These are phyloP conservation scores for Montipora foliosa DNA, from an alignment of 64 coral and sea anemone genomes.

Conservation along the genomic window DNA sequence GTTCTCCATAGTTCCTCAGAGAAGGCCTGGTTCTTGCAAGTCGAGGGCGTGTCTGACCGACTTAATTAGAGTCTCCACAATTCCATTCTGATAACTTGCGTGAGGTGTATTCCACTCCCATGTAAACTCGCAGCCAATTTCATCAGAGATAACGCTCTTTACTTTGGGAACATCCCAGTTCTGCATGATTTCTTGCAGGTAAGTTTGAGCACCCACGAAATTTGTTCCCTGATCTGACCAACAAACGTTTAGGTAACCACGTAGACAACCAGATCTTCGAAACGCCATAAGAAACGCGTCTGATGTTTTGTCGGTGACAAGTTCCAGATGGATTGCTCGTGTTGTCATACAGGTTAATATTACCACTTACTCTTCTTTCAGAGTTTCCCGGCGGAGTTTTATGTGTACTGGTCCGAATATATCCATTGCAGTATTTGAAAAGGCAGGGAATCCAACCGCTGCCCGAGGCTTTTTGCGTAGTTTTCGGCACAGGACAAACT, in stretches of 20 bases:
- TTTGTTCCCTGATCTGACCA: slow-evolving; percentile 32
- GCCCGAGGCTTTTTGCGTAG: slow-evolving; percentile 6
- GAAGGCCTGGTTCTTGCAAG: slow-evolving; percentile 34
- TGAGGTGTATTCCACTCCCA: slow-evolving; percentile 34
- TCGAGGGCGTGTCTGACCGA: background rate
- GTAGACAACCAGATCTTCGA: background rate
- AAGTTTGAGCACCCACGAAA: background rate
- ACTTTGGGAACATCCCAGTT: slow-evolving; percentile 10
- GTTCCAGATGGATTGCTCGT: slow-evolving; percentile 33
- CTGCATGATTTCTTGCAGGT: background rate
- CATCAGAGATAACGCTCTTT: background rate
- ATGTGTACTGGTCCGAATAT: no score
- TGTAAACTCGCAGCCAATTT: background rate
- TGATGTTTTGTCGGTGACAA: background rate
- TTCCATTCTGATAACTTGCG: slow-evolving; percentile 29
- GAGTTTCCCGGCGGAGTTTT: slow-evolving; percentile 30
- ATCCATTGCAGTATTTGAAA: no score
- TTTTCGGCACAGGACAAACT: slow-evolving; percentile 19
- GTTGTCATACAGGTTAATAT: slow-evolving; percentile 66
- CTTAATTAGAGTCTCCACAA: slow-evolving; percentile 38
- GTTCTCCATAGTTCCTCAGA: slow-evolving; percentile 47
- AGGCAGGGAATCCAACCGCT: no score
- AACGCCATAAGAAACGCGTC: slow-evolving; percentile 24
- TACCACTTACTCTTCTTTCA: slow-evolving; percentile 71
- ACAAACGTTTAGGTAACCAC: slow-evolving; percentile 3